These are phyloP conservation scores for Oscheius sp. DNA, from an alignment of 2,888 invertebrate species.

Conservation along the genomic window DNA sequence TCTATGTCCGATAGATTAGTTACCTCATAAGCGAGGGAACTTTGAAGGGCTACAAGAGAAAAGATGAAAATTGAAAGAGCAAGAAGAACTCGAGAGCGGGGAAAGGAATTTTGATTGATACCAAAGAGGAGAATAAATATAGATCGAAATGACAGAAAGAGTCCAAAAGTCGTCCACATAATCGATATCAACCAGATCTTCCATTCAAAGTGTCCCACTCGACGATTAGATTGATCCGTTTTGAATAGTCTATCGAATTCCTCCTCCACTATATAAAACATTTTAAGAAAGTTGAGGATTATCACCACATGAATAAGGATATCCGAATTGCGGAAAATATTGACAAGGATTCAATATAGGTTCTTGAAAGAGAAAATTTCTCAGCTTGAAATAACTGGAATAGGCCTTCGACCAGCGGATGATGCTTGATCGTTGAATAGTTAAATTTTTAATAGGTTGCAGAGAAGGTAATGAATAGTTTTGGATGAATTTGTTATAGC, in stretches of 20 bases:
- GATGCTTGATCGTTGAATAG: too few relatives aligned
- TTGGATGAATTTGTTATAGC: not conserved
- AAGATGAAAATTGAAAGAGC: not conserved
- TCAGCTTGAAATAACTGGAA: too few relatives aligned
- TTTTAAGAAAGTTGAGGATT: not conserved
- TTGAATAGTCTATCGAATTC: too few relatives aligned
- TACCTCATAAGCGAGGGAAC: not conserved
- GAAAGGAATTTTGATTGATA: not conserved
- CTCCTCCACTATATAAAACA: too few relatives aligned
- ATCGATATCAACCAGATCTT: not conserved
- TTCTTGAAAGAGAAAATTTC: not conserved
- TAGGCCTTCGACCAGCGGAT: too few relatives aligned
- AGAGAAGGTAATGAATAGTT: not conserved
- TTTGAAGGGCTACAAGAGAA: not conserved
- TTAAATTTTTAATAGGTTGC: too few relatives aligned
- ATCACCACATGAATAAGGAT: not conserved
- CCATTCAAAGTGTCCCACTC: not conserved
- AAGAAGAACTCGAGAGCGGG: not conserved
- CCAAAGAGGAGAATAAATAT: not conserved
- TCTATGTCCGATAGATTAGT: too few relatives aligned
- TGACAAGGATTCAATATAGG: not conserved
- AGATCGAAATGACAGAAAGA: not conserved
- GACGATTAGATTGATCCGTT: not conserved
- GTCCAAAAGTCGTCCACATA: not conserved
- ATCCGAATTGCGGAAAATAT: not conserved